Evolutionary conservation across 1,140 invertebrate species (phyloP).

Genomic region (Centruroides vittatus): DNA sequence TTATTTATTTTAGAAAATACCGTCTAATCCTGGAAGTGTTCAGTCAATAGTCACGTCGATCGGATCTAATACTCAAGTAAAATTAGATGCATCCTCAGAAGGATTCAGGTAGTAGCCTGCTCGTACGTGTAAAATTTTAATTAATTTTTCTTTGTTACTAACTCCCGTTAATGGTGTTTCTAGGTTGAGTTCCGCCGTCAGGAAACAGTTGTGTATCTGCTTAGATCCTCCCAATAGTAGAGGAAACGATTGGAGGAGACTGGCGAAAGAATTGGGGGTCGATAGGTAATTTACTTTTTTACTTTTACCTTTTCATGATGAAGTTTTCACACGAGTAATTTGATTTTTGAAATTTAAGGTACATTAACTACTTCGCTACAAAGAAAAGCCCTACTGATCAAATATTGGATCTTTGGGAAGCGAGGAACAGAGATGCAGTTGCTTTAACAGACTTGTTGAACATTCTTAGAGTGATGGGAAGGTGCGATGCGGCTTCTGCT

Average conservation of each 20-base stretch:
- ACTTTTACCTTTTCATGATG: no score
- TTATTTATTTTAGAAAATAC: neutral
- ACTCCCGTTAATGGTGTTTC: conserved; percentile 28
- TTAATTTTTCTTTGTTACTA: conserved; percentile 1
- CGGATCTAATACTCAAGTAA: conserved; percentile 37
- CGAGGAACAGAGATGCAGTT: conserved; percentile 66
- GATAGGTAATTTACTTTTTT: conserved; percentile 46
- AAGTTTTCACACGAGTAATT: no score
- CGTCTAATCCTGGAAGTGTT: conserved; percentile 22
- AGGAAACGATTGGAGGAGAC: conserved; percentile 88
- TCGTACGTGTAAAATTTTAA: neutral
- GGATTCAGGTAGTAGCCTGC: conserved; percentile 30
- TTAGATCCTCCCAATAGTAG: conserved; percentile 77
- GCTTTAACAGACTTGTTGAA: conserved; percentile 76
- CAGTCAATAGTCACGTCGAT: conserved; percentile 37
- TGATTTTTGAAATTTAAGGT: conserved; percentile 36
- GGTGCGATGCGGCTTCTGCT: conserved; percentile 73
- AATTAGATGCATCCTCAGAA: conserved; percentile 31
- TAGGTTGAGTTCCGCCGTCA: conserved; percentile 65
- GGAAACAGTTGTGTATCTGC: conserved; percentile 70
- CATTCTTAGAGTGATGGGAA: conserved; percentile 78
- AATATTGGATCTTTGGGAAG: conserved; percentile 91
- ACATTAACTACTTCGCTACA: conserved; percentile 91
- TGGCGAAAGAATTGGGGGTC: conserved; percentile 74
- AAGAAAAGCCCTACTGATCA: conserved; percentile 89